Base-by-base conservation (phyloP, 2,888 invertebrate species). In the Blastobasis adustella region DNA sequence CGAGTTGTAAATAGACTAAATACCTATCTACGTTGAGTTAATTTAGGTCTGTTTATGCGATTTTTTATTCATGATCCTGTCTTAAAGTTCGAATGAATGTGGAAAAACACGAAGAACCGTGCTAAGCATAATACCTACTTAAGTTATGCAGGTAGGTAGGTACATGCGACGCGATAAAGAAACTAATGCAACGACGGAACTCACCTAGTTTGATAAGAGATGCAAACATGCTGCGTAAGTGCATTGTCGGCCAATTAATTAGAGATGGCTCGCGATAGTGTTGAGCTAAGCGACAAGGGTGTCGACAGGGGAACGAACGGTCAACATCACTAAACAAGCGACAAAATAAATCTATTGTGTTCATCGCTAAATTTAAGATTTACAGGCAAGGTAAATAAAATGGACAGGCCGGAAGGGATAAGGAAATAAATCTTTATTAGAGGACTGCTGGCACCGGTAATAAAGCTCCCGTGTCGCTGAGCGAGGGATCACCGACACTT, bases 191-290 rank as follows among this genome's bases (percentile, higher is more conserved):
- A 66, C 77, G 77, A 70, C 73, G 60, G 61, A 66, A 67, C 65
- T 67, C 76, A 78, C 85, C 85, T 60, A 83, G 67, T 68, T 85
- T 78, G 85, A 86, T 86, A 84, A 85, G 70, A 73, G 66, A 65
- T 68, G 69, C 67, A 73, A 76, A 76, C 74, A 74, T 64, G 57
- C 49, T 54, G 61, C 58, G 58, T 47, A 60, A 49, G 53, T 59
- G 56, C 58, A 55, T 54, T 56, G 52, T 57, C 59, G 63, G 66
- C 64, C 56, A 53, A 57, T 67, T 73, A 69, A 67, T 73, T 64
- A 62, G 23, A 23, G 23, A 23, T 23, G 23, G 23, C 23, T 23
- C 23, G 23, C 23, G 23, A 23, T 23, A 23, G 23, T 23, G 23
- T 23, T 23, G 23, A 23, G 23, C 2, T 2, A 23, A 23, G 23